Conservation (phyloP, 2,113 vertebrate genomes). For the Vireo altiloquus region DNA sequence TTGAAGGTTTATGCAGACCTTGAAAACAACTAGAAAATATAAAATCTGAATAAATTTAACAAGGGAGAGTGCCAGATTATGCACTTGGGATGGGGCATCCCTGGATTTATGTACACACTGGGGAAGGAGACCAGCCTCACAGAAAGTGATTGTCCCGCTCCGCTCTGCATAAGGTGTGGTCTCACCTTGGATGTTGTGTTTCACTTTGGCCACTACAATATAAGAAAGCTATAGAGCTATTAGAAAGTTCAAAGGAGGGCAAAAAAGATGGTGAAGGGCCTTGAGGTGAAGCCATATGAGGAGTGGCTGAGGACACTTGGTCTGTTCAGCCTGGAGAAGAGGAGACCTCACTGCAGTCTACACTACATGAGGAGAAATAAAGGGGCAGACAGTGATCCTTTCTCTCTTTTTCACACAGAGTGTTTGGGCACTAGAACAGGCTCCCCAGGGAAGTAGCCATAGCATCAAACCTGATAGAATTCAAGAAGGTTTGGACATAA, state of each 20-base stretch:
- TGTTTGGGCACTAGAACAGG: not conserved
- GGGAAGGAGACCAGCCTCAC: not conserved
- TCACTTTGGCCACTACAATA: not conserved
- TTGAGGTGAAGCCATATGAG: not conserved
- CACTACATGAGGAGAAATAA: not conserved
- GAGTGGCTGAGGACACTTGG: not conserved
- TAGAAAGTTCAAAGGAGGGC: not conserved
- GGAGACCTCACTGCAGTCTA: not conserved
- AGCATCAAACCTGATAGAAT: not conserved
- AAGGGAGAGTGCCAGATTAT: not conserved
- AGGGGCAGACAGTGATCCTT: not conserved
- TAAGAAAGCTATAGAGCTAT: not conserved
- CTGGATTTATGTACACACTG: not conserved
- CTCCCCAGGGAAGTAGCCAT: too few species aligned
- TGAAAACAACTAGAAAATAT: not conserved
- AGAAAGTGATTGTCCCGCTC: fast-evolving
- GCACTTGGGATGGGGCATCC: fast-evolving
- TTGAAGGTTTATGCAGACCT: not conserved
- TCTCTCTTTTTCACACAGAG: not conserved
- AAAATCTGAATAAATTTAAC: not conserved
- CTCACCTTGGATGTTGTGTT: not conserved
- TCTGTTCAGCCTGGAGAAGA: not conserved
- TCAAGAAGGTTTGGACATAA: not conserved
- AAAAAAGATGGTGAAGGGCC: not conserved
- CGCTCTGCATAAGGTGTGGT: not conserved